Base-by-base conservation (phyloP, 1,140 invertebrate genomes). In the Heliconius nattereri region DNA sequence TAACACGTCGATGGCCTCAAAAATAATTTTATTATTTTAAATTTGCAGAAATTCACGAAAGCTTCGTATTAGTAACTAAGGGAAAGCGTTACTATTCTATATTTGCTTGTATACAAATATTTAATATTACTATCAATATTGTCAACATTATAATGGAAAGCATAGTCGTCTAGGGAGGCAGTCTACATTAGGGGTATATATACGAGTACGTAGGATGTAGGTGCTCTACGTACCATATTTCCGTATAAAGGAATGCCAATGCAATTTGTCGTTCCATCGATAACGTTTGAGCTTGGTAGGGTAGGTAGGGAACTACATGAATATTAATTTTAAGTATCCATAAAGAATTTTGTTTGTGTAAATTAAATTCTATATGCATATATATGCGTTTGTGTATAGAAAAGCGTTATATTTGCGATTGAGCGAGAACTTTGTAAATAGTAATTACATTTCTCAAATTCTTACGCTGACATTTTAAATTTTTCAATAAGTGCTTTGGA, bases 201-300 rank as follows among this genome's bases (percentile, higher is more conserved):
- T 32, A 32, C 32, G 32, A 32, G 40, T 45, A 45, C 5, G 40
- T 45, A 45, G 40, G 40, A 45, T 16, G 60, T 66, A 66, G 60
- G 60, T 66, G 60, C 60, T 26, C 26, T 66, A 66, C 60, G 23
- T 29, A 66, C 26, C 60, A 66, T 66, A 26, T 66, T 66, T 66
- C 60, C 60, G 60, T 66, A 26, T 26, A 66, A 66, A 66, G 60
- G 60, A 66, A 66, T 66, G 26, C 60, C 60, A 26, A 29, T 66
- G 23, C 60, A 66, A 66, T 66, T 29, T 66, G 60, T 66, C 60
- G 60, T 66, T 26, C 6, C 23, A 29, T 66, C 26, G 60, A 66
- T 66, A 66, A 29, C 60, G 60, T 66, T 66, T 66, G 60, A 66
- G 60, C 60, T 29, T 66, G 11, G 60, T 6, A 66, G 11, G 26